Evolutionary conservation across 2,797 vertebrate genomes (phyloP), one percentile per base, ranked within the genome.

Genomic region (Sciurus vulgaris): DNA sequence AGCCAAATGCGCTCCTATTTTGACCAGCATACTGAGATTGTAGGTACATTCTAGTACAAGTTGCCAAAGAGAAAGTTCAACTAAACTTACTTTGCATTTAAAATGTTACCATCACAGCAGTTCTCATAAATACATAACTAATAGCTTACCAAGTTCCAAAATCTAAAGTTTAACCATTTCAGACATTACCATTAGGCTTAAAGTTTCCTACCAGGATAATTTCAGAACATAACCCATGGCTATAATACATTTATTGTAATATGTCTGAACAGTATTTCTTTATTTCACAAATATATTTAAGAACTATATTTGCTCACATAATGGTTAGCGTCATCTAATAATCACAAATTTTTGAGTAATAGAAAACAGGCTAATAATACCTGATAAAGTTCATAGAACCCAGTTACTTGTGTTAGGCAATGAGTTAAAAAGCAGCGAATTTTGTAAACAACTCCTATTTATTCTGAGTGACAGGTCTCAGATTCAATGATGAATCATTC

Each of bases 71-170:
- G 24, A 63, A 91, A 85, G 38, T 84, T 92, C 51, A 83, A 67
- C 6, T 76, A 86, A 96, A 91, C 26, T 74, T 0, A 63, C 11
- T 96, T 96, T 87, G 41, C 91, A 85, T 93, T 87, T 93, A 81
- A 95, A 96, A 89, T 79, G 12, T 59, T 91, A 54, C 28, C 76
- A 49, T 89, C 86, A 93, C 17, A 96, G 76, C 41, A 86, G 28
- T 74, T 51, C 54, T 92, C 63, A 95, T 70, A 93, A 84, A 93
- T 63, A 63, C 17, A 63, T n/a, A 72, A 81, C 44, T 86, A 72
- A 84, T 30, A 72, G 13, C 13, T 89, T 91, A 61, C 26, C 83
- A 85, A 65, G 9, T 79, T 41, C 49, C 41, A 86, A 65, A 90
- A 17, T 92, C 15, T 61, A 77, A 96, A 90, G 30, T 2, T 73